A percentile compares a stretch with the other conserved stretches of the same genome.
Evolutionary conservation across 2,888 invertebrate species (phyloP).

Genomic region (Rugalucina vietnamica): DNA sequence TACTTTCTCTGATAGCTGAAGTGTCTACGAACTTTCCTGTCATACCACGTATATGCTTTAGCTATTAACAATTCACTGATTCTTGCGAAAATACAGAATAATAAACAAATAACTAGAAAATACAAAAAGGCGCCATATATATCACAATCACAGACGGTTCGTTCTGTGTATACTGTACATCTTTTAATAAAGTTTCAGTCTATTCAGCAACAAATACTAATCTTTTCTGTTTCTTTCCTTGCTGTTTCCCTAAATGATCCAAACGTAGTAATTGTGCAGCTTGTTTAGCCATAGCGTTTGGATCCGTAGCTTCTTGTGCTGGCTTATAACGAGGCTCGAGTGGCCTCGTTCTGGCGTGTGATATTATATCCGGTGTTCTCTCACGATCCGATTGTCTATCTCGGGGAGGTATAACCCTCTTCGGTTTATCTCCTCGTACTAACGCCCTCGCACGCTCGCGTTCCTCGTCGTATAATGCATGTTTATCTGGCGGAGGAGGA

Average conservation of each 20-base stretch:
- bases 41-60: neutral
- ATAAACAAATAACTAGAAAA: neutral
- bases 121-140: too few relatives aligned
- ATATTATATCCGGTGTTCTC: conserved; percentile 57
- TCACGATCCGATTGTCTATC: conserved; percentile 24
- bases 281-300: conserved; percentile 65
- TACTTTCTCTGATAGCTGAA: neutral
- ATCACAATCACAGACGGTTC: too few relatives aligned
- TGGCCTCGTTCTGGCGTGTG: conserved; percentile 51
- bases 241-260: conserved; percentile 58
- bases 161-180: neutral
- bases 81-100: neutral
- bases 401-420: conserved; percentile 26
- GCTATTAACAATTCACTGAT: neutral
- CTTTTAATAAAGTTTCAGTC: neutral
- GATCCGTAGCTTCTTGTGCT: conserved; percentile 25
- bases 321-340: conserved; percentile 55
- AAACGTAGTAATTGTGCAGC: conserved; percentile 66
- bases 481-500: neutral
- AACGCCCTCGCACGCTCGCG: conserved; percentile 55
- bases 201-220: conserved; percentile 67
- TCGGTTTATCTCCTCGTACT: conserved; percentile 51
- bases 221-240: conserved; percentile 61
- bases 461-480: conserved; percentile 28
- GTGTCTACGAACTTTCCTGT: neutral